Evolutionary conservation across 2,888 invertebrate species (phyloP).

Genomic region (Polymixis lichenea): DNA sequence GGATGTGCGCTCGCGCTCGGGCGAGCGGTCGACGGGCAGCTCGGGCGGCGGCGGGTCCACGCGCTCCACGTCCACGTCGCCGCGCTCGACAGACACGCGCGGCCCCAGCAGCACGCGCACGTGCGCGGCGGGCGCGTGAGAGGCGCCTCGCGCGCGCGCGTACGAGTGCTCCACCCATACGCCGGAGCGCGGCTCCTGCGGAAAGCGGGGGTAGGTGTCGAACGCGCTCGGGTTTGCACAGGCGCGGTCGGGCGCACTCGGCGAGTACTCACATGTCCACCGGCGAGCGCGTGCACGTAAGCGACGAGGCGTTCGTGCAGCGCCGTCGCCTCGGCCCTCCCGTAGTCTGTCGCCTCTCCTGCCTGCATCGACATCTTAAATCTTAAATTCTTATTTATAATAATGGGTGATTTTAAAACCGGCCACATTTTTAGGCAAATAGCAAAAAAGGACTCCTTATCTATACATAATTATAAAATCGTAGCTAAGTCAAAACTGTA

Average conservation of each 20-base stretch:
- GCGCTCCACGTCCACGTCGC: slow-evolving; percentile 58
- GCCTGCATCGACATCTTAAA: slow-evolving; percentile 24
- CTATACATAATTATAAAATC: too few species aligned
- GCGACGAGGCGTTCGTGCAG: slow-evolving; percentile 83
- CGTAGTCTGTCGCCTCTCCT: slow-evolving; percentile 13
- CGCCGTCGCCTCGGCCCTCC: slow-evolving; percentile 58
- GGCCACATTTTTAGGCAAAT: background rate
- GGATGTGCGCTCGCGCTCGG: slow-evolving; percentile 40
- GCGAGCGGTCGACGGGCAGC: slow-evolving; percentile 49
- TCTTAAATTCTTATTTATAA: background rate
- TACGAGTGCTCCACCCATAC: slow-evolving; percentile 87
- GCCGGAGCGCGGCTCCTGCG: slow-evolving; percentile 71
- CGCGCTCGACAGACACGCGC: slow-evolving; percentile 44
- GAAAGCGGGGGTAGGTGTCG: background rate
- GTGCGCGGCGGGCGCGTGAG: slow-evolving; percentile 65
- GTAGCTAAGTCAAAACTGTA: too few species aligned
- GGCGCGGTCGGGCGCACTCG: slow-evolving; percentile 60
- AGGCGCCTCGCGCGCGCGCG: slow-evolving; percentile 74
- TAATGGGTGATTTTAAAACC: background rate
- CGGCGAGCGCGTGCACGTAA: slow-evolving; percentile 77
- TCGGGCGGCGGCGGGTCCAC: slow-evolving; percentile 53
- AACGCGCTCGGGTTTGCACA: background rate
- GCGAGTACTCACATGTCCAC: slow-evolving; percentile 70
- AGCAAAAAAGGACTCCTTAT: background rate
- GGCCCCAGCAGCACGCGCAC: slow-evolving; percentile 73